Percentiles rank a stretch among this genome's conserved stretches.
These are phyloP conservation scores for Probosciger aterrimus DNA, from an alignment of 2,113 vertebrate genomes.

Conservation along the genomic window DNA sequence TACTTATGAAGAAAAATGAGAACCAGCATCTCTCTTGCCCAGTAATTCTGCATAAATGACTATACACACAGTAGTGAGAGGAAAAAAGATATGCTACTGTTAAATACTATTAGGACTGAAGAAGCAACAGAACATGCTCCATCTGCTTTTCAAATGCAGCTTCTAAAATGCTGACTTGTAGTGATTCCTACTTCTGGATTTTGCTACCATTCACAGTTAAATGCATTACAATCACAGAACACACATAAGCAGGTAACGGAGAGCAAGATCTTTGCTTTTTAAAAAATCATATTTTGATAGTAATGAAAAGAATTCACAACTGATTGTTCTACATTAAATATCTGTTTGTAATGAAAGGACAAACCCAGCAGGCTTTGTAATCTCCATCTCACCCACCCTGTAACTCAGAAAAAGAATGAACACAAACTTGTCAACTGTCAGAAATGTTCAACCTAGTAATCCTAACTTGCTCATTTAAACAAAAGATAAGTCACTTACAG, in stretches of 20 bases:
- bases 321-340: background rate
- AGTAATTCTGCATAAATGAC: background rate
- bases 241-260: background rate
- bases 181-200: background rate
- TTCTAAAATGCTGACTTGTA: slow-evolving; percentile 14
- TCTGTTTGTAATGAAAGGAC: background rate
- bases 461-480: background rate
- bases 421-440: background rate
- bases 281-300: background rate
- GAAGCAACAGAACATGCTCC: background rate
- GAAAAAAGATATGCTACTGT: background rate
- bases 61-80: background rate
- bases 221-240: background rate
- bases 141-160: background rate
- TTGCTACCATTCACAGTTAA: background rate
- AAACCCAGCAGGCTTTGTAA: background rate
- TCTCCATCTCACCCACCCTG: background rate
- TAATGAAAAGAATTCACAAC: background rate
- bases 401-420: background rate
- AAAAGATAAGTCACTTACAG: slow-evolving; percentile 82
- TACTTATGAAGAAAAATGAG: background rate
- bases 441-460: background rate
- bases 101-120: background rate
- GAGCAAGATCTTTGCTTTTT: background rate
- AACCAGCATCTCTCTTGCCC: background rate